Evolutionary conservation across 2,888 invertebrate genomes (phyloP).

Genomic region (Eulithis testata): DNA sequence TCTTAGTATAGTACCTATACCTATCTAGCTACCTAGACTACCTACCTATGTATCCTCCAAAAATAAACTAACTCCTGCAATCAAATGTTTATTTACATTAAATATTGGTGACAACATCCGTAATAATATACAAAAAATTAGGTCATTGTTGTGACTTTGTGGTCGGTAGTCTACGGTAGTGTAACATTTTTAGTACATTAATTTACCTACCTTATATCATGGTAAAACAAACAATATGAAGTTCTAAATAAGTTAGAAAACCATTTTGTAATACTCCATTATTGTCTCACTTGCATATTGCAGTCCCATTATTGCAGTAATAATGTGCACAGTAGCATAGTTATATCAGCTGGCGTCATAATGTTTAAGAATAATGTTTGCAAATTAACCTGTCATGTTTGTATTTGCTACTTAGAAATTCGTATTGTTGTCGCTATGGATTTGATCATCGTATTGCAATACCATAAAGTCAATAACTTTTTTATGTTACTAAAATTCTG

Average conservation of each 20-base stretch:
- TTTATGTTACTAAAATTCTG: background rate
- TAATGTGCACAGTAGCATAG: background rate
- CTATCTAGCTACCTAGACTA: too few relatives aligned
- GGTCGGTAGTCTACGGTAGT: background rate
- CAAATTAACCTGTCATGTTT: slow-evolving; percentile 4
- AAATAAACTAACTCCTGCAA: background rate
- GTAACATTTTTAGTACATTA: too few relatives aligned
- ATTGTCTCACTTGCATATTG: background rate
- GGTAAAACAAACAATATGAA: background rate
- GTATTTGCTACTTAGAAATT: background rate
- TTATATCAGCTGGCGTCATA: background rate
- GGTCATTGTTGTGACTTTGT: background rate
- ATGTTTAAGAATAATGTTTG: background rate
- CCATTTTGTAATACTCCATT: background rate
- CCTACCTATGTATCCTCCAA: slow-evolving; percentile 3
- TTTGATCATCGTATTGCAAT: background rate
- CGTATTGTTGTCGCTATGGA: background rate
- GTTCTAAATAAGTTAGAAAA: background rate
- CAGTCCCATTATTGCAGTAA: too few relatives aligned
- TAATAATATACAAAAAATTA: background rate
- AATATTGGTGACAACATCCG: too few relatives aligned
- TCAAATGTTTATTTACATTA: too few relatives aligned
- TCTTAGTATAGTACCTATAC: background rate
- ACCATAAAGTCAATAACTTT: background rate
- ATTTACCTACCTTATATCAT: too few relatives aligned